Conservation (phyloP, 2,113 vertebrate species). For the Procavia capensis region DNA sequence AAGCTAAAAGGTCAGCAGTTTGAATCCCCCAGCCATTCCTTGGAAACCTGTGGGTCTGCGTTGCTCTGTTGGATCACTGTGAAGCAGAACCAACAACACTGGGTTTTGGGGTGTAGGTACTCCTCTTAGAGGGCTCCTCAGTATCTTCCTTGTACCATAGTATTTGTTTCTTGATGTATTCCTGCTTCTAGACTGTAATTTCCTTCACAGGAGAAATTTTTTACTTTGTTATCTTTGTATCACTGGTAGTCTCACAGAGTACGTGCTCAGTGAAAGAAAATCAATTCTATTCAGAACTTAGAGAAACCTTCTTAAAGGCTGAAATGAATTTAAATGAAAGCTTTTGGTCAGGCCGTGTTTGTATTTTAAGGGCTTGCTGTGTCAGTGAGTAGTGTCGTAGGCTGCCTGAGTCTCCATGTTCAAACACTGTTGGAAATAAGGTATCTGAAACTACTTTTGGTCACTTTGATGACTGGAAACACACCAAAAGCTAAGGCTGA, state of each 20-base stretch:
- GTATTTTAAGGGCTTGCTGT: background rate
- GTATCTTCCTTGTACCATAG: background rate
- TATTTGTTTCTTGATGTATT: background rate
- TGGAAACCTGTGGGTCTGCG: no score
- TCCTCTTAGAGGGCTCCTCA: background rate
- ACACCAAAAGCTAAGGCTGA: background rate
- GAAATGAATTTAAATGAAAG: background rate
- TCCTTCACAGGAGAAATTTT: background rate
- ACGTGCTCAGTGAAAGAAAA: slow-evolving; percentile 9
- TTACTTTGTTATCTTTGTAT: background rate
- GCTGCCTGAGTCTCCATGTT: background rate
- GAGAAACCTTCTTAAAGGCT: background rate
- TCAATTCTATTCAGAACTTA: background rate
- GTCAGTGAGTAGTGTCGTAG: background rate
- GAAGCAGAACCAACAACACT: no score
- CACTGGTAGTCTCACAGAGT: background rate
- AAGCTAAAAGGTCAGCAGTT: no score
- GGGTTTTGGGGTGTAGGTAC: background rate
- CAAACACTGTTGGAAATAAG: background rate
- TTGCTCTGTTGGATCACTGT: no score
- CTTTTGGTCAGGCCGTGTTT: background rate
- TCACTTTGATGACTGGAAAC: background rate
- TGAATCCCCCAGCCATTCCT: no score
- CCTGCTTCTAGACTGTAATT: background rate
- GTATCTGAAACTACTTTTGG: background rate